Percentiles rank a stretch among this genome's conserved stretches.
Evolutionary conservation across 1,140 invertebrate genomes (phyloP).

Genomic region (Achatina immaculata): DNA sequence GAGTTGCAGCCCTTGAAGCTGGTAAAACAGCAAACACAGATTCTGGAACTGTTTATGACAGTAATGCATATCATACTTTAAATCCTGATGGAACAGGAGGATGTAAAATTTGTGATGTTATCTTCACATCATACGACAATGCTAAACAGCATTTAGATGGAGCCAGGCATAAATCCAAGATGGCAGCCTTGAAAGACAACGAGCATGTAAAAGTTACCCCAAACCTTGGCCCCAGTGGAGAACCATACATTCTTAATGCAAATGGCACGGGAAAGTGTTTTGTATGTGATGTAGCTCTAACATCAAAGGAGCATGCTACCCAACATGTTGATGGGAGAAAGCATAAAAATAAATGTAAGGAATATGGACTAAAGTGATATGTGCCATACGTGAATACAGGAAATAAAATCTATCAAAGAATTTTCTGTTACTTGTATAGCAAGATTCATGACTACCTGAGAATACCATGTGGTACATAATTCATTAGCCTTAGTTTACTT

Average conservation of each 20-base stretch:
- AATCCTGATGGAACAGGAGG: neutral
- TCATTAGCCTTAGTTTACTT: too few relatives aligned
- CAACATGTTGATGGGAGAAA: constrained; percentile 4
- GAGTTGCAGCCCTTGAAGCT: neutral
- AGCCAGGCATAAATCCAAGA: neutral
- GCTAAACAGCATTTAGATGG: neutral
- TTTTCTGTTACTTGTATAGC: too few relatives aligned
- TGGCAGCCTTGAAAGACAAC: neutral
- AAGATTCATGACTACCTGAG: too few relatives aligned
- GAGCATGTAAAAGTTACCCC: neutral
- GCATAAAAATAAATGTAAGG: neutral
- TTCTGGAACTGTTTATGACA: too few relatives aligned
- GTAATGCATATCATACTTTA: neutral
- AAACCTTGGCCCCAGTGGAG: neutral
- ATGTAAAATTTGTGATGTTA: neutral
- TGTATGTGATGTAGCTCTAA: neutral
- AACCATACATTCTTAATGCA: neutral
- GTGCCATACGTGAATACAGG: too few relatives aligned
- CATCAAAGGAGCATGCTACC: neutral
- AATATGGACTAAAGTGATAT: neutral
- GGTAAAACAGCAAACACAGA: too few relatives aligned
- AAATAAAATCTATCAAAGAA: too few relatives aligned
- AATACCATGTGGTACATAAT: too few relatives aligned
- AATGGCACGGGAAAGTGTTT: neutral
- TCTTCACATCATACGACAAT: neutral